Percentiles rank a stretch among this genome's conserved stretches.
Evolutionary conservation across 2,888 invertebrate genomes (phyloP).

Genomic region (Meteorus colon): DNA sequence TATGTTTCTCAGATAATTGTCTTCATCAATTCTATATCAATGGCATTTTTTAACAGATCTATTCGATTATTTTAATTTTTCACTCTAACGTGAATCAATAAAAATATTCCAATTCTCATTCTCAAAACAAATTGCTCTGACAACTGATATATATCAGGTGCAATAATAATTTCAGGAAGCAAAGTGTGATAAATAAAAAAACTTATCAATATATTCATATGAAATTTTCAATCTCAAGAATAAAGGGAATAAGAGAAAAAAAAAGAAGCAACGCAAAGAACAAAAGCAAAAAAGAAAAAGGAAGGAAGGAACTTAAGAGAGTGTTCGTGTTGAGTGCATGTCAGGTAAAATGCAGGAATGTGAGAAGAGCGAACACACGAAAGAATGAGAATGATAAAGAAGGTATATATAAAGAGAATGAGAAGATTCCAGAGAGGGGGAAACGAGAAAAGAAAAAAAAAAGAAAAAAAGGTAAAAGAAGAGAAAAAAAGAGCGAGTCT

Average conservation of each 20-base stretch:
- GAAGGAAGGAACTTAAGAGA: slow-evolving; percentile 43
- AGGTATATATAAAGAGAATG: neutral
- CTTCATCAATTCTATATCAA: neutral
- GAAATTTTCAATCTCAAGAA: slow-evolving; percentile 17
- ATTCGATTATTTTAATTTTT: no score
- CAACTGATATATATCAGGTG: neutral
- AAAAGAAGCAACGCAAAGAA: slow-evolving; percentile 52
- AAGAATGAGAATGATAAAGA: neutral
- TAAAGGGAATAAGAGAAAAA: slow-evolving; percentile 39
- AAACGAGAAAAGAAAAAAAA: slow-evolving; percentile 1
- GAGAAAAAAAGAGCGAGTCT: slow-evolving; percentile 4
- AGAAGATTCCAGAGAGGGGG: neutral
- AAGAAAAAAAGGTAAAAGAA: slow-evolving; percentile 13
- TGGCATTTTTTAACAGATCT: no score
- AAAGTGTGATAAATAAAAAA: neutral
- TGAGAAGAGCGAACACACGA: slow-evolving; percentile 44
- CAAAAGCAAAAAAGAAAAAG: slow-evolving; percentile 56
- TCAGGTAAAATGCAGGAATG: slow-evolving; percentile 43
- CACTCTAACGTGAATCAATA: no score
- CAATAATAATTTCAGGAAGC: neutral
- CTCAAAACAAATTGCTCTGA: neutral
- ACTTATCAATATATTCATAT: slow-evolving; percentile 24
- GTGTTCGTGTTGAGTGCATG: slow-evolving; percentile 33
- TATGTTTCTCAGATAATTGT: neutral
- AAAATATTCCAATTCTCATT: neutral